Percentiles rank a stretch among this genome's conserved stretches.
phyloP scores from a whole-genome alignment of 2,797 vertebrate species.

The Syngnathus acus region DNA sequence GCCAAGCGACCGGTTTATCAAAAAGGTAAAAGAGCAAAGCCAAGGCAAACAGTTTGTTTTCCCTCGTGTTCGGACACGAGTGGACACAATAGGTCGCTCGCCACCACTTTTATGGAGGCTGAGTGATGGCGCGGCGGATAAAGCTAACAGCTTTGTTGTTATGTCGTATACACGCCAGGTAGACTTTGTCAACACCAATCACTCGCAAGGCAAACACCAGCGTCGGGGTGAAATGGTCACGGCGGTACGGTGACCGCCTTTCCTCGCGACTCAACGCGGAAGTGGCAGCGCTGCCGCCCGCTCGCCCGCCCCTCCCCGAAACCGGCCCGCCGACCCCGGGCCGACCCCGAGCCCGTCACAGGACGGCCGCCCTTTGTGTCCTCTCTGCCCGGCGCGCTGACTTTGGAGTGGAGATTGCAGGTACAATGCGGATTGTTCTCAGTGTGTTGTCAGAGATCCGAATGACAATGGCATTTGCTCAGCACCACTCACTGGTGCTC shows the following conservation, averaged over 20 bases:
- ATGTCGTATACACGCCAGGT: slow-evolving; percentile 44
- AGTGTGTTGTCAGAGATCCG: slow-evolving; percentile 71
- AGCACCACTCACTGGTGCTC: slow-evolving; percentile 64
- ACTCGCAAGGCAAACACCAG: slow-evolving; percentile 51
- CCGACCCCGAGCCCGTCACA: slow-evolving; percentile 75
- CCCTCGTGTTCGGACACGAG: slow-evolving; percentile 57
- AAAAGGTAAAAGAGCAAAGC: slow-evolving; percentile 57
- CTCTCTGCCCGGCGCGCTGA: slow-evolving; percentile 64
- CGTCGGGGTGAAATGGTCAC: slow-evolving; percentile 44
- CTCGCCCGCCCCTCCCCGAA: background rate
- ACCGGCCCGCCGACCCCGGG: slow-evolving; percentile 57
- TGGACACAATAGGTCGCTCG: slow-evolving; percentile 53
- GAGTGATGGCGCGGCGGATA: slow-evolving; percentile 49
- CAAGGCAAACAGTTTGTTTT: slow-evolving; percentile 62
- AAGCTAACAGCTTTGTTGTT: slow-evolving; percentile 52
- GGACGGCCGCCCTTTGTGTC: slow-evolving; percentile 71
- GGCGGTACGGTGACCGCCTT: slow-evolving; percentile 15
- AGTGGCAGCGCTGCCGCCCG: slow-evolving; percentile 31
- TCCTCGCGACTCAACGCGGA: slow-evolving; percentile 50
- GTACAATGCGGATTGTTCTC: slow-evolving; percentile 86
- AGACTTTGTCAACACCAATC: slow-evolving; percentile 56
- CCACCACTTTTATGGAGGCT: slow-evolving; percentile 56
- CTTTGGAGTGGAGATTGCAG: slow-evolving; percentile 85
- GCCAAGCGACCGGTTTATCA: slow-evolving; percentile 48
- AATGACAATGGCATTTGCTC: slow-evolving; percentile 78